Evolutionary conservation across 2,888 invertebrate genomes (phyloP).

Genomic region (Philaethria dido): DNA sequence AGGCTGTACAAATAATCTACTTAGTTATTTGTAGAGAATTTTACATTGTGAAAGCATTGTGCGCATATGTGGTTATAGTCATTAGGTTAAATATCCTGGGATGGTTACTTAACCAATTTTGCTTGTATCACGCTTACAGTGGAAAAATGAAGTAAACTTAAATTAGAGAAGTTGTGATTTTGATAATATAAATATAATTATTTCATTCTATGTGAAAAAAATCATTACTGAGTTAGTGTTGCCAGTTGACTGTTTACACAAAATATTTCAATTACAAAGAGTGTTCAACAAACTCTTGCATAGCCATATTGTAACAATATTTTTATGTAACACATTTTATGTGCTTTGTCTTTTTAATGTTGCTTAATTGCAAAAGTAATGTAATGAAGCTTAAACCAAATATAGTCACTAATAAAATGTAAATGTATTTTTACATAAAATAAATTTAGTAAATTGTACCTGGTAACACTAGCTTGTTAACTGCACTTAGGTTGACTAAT

Average conservation of each 20-base stretch:
- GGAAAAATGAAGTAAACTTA: neutral
- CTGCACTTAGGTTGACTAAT: slow-evolving; percentile 25
- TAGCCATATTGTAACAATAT: slow-evolving; percentile 3
- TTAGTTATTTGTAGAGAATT: slow-evolving; percentile 80
- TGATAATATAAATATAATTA: slow-evolving; percentile 16
- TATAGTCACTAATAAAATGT: neutral
- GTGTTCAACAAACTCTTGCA: neutral
- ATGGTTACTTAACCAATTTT: slow-evolving; percentile 60
- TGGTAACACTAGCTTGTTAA: slow-evolving; percentile 27
- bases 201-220: slow-evolving; percentile 17
- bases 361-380: neutral
- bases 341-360: slow-evolving; percentile 11
- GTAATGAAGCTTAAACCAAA: neutral
- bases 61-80: slow-evolving; percentile 73
- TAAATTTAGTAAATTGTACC: neutral
- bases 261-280: neutral
- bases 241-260: slow-evolving; percentile 11
- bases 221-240: slow-evolving; percentile 16
- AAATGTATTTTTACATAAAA: neutral
- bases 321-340: slow-evolving; percentile 8
- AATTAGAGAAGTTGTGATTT: slow-evolving; percentile 16
- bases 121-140: slow-evolving; percentile 47
- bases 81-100: slow-evolving; percentile 66
- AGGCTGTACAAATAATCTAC: slow-evolving; percentile 79
- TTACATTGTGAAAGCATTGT: slow-evolving; percentile 75